Evolutionary conservation across 2,113 vertebrate genomes (phyloP), one percentile per base, ranked within the genome.

Genomic region (Anarrhichthys ocellatus): DNA sequence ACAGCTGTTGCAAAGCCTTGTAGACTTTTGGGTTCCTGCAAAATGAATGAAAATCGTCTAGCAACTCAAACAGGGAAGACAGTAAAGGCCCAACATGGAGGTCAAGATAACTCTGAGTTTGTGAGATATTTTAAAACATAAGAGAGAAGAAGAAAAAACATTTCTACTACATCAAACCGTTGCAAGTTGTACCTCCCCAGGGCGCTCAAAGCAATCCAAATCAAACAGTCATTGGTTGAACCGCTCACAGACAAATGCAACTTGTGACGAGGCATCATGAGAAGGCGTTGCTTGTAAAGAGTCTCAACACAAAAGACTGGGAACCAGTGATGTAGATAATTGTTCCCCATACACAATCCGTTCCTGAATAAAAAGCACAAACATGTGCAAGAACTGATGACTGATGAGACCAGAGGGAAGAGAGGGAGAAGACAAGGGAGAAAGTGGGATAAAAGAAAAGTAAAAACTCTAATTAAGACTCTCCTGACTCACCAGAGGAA

Each of bases 381-480:
- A 90, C 73, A 76, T 48, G 74, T 36, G 52, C 14, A 27, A 72
- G 75, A 75, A 32, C 72, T 32, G 40, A 80, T 54, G 73, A 78
- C 70, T 2, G 80, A 90, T 56, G 67, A 86, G 82, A 90, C 77
- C 71, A 87, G 89, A 87, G 88, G 85, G 86, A 91, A 70, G 42
- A 80, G 59, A 87, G 72, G 34, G 46, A 89, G 76, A 76, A 75
- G 84, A 89, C 87, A 77, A 78, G 81, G 83, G 82, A 87, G 83
- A 90, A 88, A 84, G 90, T 86, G 84, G 88, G 85, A 93, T 88
- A 89, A 92, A 92, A 88, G 80, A 85, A 93, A 92, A 94, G 83
- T 90, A 91, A 92, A 94, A 94, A 93, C 87, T 90, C 92, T 94
- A 95, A 95, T 95, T 95, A 95, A 95, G 91, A 91, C 93, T 87